Evolutionary conservation across 1,140 invertebrate genomes (phyloP).

Genomic region (Diuraphis noxia): DNA sequence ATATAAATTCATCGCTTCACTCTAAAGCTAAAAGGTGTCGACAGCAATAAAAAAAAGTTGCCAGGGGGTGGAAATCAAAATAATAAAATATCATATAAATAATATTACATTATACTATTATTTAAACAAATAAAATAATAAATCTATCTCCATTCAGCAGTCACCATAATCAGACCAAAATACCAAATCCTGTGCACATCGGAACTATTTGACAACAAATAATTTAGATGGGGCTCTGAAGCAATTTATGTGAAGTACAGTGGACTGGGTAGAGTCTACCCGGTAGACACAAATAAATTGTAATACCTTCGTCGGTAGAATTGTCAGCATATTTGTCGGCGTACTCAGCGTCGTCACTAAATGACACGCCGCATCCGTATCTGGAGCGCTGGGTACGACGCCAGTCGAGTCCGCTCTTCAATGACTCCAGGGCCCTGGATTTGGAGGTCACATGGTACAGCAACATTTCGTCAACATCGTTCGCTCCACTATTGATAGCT

Average conservation of each 20-base stretch:
- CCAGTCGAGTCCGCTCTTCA: slow-evolving; percentile 34
- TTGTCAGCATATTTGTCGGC: slow-evolving; percentile 11
- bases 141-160: too few species aligned
- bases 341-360: slow-evolving; percentile 22
- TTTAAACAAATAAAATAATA: too few species aligned
- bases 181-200: neutral
- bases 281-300: neutral
- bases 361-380: slow-evolving; percentile 39
- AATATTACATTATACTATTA: too few species aligned
- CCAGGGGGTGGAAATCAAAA: neutral
- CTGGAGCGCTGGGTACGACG: neutral
- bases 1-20: too few species aligned
- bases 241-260: neutral
- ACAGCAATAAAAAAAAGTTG: too few species aligned
- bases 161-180: too few species aligned
- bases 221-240: neutral
- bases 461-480: neutral
- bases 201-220: neutral
- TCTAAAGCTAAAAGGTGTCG: neutral
- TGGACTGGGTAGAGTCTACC: too few species aligned
- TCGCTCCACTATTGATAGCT: accelerated
- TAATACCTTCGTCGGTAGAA: neutral
- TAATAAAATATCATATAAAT: too few species aligned
- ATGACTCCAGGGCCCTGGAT: neutral
- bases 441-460: slow-evolving; percentile 18